These are phyloP conservation scores for Thomomys bottae DNA, from an alignment of 2,113 vertebrate species.

Conservation along the genomic window DNA sequence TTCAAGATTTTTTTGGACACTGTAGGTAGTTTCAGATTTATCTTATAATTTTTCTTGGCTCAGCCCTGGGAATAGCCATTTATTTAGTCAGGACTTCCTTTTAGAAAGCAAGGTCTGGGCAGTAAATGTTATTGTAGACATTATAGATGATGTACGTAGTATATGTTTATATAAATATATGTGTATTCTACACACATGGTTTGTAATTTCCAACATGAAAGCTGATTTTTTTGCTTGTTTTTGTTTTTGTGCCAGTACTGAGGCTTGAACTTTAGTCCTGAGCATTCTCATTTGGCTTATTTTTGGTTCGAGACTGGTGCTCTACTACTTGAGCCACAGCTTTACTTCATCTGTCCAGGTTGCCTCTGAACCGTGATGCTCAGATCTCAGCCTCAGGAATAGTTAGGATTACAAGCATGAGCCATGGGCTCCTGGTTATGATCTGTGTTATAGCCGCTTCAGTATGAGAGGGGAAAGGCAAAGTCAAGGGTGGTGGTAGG, in stretches of 20 bases:
- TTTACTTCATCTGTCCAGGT: too few relatives aligned
- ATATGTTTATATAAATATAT: too few relatives aligned
- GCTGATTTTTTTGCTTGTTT: background rate
- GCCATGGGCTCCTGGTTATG: too few relatives aligned
- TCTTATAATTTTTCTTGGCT: slow-evolving; percentile 8
- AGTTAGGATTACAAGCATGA: too few relatives aligned
- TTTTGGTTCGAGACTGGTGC: too few relatives aligned
- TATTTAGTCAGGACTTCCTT: background rate
- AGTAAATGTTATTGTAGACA: too few relatives aligned
- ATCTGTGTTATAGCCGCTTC: slow-evolving; percentile 11
- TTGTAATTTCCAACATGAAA: background rate
- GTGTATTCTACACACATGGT: background rate
- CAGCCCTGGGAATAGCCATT: background rate
- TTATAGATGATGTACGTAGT: too few relatives aligned
- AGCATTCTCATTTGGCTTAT: background rate
- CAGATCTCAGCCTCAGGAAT: too few relatives aligned
- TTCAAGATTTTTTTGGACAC: slow-evolving; percentile 48
- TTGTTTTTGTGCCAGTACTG: too few relatives aligned
- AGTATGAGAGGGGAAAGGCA: slow-evolving; percentile 9
- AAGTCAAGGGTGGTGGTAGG: background rate
- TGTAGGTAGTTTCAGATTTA: background rate
- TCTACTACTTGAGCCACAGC: too few relatives aligned
- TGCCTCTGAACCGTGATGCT: too few relatives aligned
- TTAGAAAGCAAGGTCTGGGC: background rate
- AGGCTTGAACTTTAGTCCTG: too few relatives aligned